These are phyloP conservation scores for Morone saxatilis DNA, from an alignment of 2,113 vertebrate genomes.

Conservation along the genomic window DNA sequence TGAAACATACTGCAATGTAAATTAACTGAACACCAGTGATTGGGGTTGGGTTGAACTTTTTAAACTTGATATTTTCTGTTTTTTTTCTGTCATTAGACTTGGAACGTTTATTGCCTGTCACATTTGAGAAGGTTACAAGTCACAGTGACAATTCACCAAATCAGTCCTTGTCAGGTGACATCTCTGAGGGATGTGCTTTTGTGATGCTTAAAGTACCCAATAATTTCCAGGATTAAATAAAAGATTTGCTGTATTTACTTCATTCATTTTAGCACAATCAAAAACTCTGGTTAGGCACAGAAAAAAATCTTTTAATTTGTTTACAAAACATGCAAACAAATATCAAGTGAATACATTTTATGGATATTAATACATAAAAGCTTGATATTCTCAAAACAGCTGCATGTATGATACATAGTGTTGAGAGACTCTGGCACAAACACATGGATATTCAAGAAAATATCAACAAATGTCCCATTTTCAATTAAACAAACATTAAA, in stretches of 20 bases:
- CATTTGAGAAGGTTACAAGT: neutral
- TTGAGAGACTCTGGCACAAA: constrained; percentile 22
- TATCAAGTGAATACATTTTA: constrained; percentile 27
- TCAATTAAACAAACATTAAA: constrained; percentile 29
- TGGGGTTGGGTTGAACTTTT: neutral
- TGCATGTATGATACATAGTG: constrained; percentile 23
- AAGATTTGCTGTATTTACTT: neutral
- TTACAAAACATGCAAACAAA: constrained; percentile 60
- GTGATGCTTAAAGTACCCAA: neutral
- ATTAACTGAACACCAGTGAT: neutral
- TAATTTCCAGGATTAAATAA: neutral
- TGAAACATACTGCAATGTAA: neutral
- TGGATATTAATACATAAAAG: constrained; percentile 28
- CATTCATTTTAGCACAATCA: neutral
- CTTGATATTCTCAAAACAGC: constrained; percentile 25
- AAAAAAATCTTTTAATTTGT: constrained; percentile 50
- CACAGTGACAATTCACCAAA: neutral
- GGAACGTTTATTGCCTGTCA: neutral
- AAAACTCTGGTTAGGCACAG: constrained; percentile 8
- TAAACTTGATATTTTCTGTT: neutral
- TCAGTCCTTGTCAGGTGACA: neutral
- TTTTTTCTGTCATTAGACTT: neutral
- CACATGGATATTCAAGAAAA: constrained; percentile 13
- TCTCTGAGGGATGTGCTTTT: no score
- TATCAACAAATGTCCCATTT: neutral